Evolutionary conservation across 2,113 vertebrate genomes (phyloP), one percentile per base, ranked within the genome.

Genomic region (Siphamia tubifer): DNA sequence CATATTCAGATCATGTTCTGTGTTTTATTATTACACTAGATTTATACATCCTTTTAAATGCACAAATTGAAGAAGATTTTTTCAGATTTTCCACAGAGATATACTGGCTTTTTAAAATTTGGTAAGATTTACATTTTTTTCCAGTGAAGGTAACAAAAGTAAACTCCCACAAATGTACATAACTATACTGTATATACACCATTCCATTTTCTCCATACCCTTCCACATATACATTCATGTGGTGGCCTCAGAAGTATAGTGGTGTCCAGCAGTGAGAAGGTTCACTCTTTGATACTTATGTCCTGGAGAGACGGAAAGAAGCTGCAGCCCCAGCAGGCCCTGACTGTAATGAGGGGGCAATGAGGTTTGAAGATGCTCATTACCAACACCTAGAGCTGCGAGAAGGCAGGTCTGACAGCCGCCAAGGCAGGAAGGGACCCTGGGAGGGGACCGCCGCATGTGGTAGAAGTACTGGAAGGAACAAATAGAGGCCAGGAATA

Each of bases 291-390:
- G 79, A 82, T 79, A 45, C 49, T 35, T 48, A 88, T 77, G 82
- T 79, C 74, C 56, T 51, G 62, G 55, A 73, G 77, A 58, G 68
- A 67, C 2, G 68, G 51, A 49, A 52, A 66, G 74, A 48, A 51
- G 63, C 63, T 34, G 38, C 38, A 70, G 40, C 55, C 67, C 78
- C 75, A 75, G 76, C 75, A 67, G 68, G 75, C 28, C 51, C 21
- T 6, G 49, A 17, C 77, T 64, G 64, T 82, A 88, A 81, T 83
- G 77, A 85, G 83, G 70, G 84, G 81, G 76, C 82, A 87, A 77
- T 74, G 75, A 83, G 69, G 75, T 85, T 67, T 80, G 80, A 82
- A 71, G 67, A 60, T 66, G 56, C 77, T 83, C 74, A 85, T 87
- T 86, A 86, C 21, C 74, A 60, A 68, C 61, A 84, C 65, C 78